These are phyloP conservation scores for Nycticryphes semicollaris DNA, from an alignment of 2,113 vertebrate genomes.

Conservation along the genomic window DNA sequence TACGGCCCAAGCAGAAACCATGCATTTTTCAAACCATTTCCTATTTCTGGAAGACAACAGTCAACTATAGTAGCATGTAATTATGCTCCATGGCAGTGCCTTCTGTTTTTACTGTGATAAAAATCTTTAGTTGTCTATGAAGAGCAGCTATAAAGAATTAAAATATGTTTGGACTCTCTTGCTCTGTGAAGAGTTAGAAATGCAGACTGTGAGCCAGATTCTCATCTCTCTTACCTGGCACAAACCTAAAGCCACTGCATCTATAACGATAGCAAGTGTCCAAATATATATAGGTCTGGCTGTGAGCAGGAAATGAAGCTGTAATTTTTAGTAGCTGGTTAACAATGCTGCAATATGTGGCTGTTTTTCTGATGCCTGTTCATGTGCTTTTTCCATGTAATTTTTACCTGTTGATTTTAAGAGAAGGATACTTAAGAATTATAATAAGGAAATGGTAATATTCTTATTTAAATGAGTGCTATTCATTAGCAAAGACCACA, in stretches of 20 bases:
- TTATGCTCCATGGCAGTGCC: conserved; percentile 43
- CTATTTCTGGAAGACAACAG: conserved; percentile 19
- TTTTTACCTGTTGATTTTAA: conserved; percentile 7
- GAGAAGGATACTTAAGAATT: not conserved
- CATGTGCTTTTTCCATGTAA: not conserved
- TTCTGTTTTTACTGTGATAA: conserved; percentile 50
- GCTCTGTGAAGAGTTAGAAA: conserved; percentile 43
- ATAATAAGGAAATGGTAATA: not conserved
- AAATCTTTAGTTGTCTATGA: conserved; percentile 47
- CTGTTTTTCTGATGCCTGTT: not conserved
- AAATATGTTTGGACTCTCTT: conserved; percentile 4
- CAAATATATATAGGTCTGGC: not conserved
- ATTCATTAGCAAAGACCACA: not conserved
- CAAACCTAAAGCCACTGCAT: not conserved
- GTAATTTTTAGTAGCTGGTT: not conserved
- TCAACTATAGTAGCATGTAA: conserved; percentile 41
- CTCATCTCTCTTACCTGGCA: conserved; percentile 43
- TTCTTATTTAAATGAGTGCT: not conserved
- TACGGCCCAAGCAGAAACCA: not conserved
- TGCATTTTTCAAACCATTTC: not conserved
- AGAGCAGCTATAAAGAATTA: conserved; percentile 39
- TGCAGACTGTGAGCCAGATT: not conserved
- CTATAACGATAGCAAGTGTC: not conserved
- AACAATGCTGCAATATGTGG: not conserved
- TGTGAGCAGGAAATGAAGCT: conserved; percentile 23